Conservation (phyloP, 2,113 vertebrate species). For the Sclerurus mexicanus region DNA sequence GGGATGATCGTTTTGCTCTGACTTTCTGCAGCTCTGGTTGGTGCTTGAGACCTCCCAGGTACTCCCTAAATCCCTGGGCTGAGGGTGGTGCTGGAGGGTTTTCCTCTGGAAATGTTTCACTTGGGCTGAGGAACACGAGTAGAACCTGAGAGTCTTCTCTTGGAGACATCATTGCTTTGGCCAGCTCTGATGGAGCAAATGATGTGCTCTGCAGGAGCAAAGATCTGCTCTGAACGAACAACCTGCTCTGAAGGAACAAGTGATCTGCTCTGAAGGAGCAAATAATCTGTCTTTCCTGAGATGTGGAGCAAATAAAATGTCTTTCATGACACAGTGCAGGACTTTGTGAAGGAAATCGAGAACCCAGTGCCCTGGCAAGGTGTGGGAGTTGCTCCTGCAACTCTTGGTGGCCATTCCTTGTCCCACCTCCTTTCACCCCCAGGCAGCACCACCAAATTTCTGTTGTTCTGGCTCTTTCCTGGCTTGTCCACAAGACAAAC, state of each 20-base stretch:
- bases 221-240: neutral
- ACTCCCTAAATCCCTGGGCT: neutral
- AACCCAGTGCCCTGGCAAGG: accelerated
- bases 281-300: neutral
- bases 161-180: neutral
- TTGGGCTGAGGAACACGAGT: neutral
- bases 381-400: neutral
- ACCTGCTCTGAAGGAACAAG: neutral
- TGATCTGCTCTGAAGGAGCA: neutral
- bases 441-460: neutral
- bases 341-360: accelerated
- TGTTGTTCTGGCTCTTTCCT: neutral
- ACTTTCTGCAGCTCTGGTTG: accelerated
- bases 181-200: neutral
- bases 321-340: neutral
- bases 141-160: neutral
- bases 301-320: neutral
- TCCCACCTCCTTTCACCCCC: neutral
- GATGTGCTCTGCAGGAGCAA: neutral
- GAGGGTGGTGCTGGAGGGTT: neutral
- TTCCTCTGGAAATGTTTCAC: neutral
- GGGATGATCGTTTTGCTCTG: neutral
- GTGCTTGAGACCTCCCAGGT: neutral
- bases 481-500: neutral
- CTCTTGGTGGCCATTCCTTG: neutral